Evolutionary conservation across 1,140 invertebrate species (phyloP).

Genomic region (Drosophila lacteicornis): DNA sequence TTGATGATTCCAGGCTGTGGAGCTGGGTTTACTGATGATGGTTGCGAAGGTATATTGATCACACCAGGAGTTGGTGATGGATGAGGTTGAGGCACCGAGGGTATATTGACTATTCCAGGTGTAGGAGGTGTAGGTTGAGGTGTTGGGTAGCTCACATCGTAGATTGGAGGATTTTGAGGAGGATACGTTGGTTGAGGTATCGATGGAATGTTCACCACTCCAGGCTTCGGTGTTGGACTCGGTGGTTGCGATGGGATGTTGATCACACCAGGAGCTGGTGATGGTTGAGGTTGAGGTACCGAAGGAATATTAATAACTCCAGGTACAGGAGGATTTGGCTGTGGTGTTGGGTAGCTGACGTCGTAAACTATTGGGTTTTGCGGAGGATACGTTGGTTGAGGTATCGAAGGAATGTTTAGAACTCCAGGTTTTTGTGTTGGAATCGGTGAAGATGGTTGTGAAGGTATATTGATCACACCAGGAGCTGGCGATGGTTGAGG

Average conservation of each 20-base stretch:
- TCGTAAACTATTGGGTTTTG: slow-evolving; percentile 14
- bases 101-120: slow-evolving; percentile 37
- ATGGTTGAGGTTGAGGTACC: too few species aligned
- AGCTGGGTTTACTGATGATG: slow-evolving; percentile 1
- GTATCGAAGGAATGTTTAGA: slow-evolving; percentile 24
- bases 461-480: slow-evolving; percentile 51
- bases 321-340: neutral
- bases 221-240: slow-evolving; percentile 15
- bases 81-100: slow-evolving; percentile 13
- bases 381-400: slow-evolving; percentile 23
- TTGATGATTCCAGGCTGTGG: slow-evolving; percentile 26
- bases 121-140: slow-evolving; percentile 3
- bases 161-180: neutral
- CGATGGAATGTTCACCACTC: slow-evolving; percentile 28
- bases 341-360: slow-evolving; percentile 60
- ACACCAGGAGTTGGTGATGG: slow-evolving; percentile 26
- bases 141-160: slow-evolving; percentile 61
- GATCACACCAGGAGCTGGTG: slow-evolving; percentile 8
- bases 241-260: slow-evolving; percentile 28
- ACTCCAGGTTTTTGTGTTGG: slow-evolving; percentile 21
- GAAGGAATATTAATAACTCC: too few species aligned
- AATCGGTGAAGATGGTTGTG: slow-evolving; percentile 11
- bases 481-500: slow-evolving; percentile 24
- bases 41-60: slow-evolving; percentile 42
- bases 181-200: slow-evolving; percentile 25